These are phyloP conservation scores for Gymnarchus niloticus DNA, from an alignment of 2,113 vertebrate species.

Conservation along the genomic window DNA sequence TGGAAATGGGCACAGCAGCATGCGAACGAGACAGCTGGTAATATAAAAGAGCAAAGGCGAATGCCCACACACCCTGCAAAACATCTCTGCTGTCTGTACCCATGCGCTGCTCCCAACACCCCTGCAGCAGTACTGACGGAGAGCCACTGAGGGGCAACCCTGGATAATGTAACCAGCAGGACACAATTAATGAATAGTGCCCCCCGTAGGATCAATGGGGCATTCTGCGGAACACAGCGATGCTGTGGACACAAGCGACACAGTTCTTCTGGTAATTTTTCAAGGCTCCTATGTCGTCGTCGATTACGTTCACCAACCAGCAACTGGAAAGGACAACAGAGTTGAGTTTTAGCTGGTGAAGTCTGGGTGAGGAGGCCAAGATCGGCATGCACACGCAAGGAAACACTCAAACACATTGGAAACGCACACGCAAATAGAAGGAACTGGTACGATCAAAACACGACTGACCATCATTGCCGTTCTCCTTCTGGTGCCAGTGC, in stretches of 20 bases:
- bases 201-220: background rate
- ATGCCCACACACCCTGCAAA: background rate
- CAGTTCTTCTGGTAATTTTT: background rate
- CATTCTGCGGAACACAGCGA: background rate
- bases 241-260: background rate
- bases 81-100: background rate
- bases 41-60: background rate
- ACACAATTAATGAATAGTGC: background rate
- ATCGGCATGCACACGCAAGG: no score
- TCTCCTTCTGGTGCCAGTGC: background rate
- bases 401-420: no score
- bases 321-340: background rate
- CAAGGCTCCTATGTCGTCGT: background rate
- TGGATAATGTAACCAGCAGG: background rate
- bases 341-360: no score
- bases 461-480: background rate
- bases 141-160: background rate
- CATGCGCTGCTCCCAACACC: background rate
- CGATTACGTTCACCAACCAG: background rate
- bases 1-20: no score
- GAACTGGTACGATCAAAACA: no score
- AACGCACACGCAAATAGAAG: no score
- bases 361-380: no score
- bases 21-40: no score
- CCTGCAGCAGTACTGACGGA: background rate